Evolutionary conservation across 1,140 invertebrate genomes (phyloP), one percentile per base, ranked within the genome.

Genomic region (Nasonia longicornis): DNA sequence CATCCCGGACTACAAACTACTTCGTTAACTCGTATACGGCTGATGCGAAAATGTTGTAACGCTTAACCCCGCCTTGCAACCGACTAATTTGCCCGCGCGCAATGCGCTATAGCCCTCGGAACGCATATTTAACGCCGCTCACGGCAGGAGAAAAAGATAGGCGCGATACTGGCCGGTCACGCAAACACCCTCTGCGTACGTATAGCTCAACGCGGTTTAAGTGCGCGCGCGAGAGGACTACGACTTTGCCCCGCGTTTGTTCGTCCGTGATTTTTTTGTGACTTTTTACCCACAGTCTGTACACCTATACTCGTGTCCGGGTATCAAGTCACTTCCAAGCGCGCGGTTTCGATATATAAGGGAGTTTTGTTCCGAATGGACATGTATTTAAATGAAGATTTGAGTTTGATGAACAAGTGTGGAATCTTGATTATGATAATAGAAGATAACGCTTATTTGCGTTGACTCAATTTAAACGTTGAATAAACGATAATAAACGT

Each of bases 91-190:
- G 71, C 20, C 42, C 8, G 11, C 71, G 42, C 20, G 26, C 26
- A 26, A 26, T 1, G 26, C 52, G 66, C 66, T 26, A 11, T 31
- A 10, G 14, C 42, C 22, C 42, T 42, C 31, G 69, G 42, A 45
- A 73, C 71, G 31, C 71, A 73, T 48, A 73, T 26, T 73, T 42
- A 73, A 48, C 38, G 42, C 11, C n/a, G n/a, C 10, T 11, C 42
- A 16, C 8, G 71, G 71, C 26, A 35, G 70, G 38, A 29, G 29
- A 70, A 70, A 70, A 10, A 70, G 69, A 70, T 70, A 70, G 69
- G 42, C 38, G 16, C 16, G 52, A 58, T 58, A 58, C 52, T 58
- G 3, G 20, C 52, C n/a, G 42, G 42, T 73, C 71, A 73, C 71
- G 71, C 71, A 26, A 73, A 42, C 69, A 11, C n/a, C 20, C 66